Conservation (phyloP, 2,113 vertebrate species). For the Chaenogobius annularis region DNA sequence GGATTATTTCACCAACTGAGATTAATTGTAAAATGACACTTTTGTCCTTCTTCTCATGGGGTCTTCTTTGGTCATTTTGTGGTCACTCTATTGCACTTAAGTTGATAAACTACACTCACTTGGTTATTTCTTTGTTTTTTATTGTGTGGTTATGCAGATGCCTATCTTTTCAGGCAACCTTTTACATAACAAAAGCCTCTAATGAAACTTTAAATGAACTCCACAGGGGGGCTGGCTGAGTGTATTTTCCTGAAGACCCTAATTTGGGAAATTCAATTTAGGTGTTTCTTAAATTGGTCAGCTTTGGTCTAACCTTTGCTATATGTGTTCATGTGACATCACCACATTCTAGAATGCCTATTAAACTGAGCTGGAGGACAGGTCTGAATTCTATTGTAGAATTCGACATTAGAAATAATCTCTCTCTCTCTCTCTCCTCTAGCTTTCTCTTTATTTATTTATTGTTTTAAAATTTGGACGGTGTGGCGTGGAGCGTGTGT, state of each 20-base stretch:
- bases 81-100: background rate
- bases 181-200: conserved; percentile 57
- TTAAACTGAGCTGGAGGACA: background rate
- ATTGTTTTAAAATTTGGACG: no score
- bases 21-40: background rate
- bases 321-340: background rate
- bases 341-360: no score
- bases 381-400: no score
- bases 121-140: conserved; percentile 43
- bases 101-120: conserved; percentile 23
- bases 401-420: no score
- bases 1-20: background rate
- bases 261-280: conserved; percentile 33
- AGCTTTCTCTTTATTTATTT: no score
- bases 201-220: conserved; percentile 50
- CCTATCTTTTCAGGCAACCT: conserved; percentile 35
- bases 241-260: conserved; percentile 27
- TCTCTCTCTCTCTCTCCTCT: no score
- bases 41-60: background rate
- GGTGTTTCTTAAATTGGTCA: conserved; percentile 3
- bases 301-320: conserved; percentile 25
- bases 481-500: no score
- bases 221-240: conserved; percentile 30
- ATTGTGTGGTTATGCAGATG: conserved; percentile 50
- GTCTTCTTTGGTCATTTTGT: conserved; percentile 6